Conservation (phyloP, 2,888 invertebrate genomes). For the Drepana falcataria region DNA sequence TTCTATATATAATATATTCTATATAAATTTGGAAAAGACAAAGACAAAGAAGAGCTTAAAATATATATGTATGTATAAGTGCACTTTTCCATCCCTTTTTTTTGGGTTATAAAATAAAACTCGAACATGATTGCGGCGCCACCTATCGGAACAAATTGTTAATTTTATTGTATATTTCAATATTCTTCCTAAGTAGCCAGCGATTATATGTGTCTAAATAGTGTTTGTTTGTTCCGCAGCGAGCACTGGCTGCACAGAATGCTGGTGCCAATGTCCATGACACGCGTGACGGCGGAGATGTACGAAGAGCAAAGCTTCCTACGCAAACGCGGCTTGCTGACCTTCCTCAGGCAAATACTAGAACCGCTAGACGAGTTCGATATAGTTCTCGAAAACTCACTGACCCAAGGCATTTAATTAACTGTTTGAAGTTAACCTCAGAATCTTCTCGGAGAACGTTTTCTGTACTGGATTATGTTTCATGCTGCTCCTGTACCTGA, state of each 20-base stretch:
- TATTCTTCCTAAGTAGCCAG: too few relatives aligned
- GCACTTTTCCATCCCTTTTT: too few relatives aligned
- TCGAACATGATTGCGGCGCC: too few relatives aligned
- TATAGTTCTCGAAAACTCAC: constrained; percentile 90
- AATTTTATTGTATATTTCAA: too few relatives aligned
- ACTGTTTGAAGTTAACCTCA: constrained; percentile 3
- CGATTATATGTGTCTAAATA: neutral
- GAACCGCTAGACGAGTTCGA: constrained; percentile 94
- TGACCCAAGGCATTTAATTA: constrained; percentile 80
- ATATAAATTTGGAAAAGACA: too few relatives aligned
- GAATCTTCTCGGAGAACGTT: neutral
- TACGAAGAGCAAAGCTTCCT: constrained; percentile 98
- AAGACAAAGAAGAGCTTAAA: too few relatives aligned
- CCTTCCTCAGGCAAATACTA: constrained; percentile 93
- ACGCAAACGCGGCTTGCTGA: constrained; percentile 89
- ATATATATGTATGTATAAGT: too few relatives aligned
- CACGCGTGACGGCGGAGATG: constrained; percentile 94
- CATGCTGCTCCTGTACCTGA: neutral
- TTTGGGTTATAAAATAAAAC: too few relatives aligned
- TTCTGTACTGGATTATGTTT: neutral
- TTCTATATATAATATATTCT: too few relatives aligned
- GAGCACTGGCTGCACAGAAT: constrained; percentile 94
- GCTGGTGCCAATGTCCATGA: constrained; percentile 93
- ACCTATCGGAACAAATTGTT: too few relatives aligned
- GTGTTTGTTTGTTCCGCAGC: constrained; percentile 63